These are phyloP conservation scores for Phocides pigmalion DNA, from an alignment of 1,140 invertebrate species.

Conservation along the genomic window DNA sequence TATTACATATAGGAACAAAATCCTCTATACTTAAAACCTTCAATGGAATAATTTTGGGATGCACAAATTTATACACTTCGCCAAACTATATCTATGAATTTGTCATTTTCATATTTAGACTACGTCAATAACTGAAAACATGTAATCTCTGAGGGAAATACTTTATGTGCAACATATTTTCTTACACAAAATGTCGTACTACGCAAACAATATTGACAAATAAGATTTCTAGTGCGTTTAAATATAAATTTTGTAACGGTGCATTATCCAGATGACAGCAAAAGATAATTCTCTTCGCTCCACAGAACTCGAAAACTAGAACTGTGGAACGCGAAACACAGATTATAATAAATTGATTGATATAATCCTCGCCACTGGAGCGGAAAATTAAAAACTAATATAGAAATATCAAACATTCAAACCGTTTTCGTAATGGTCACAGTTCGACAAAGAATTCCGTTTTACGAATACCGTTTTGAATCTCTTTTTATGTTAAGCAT, in stretches of 20 bases:
- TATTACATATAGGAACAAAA: too few species aligned
- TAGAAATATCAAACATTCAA: constrained; percentile 6
- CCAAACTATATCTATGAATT: too few species aligned
- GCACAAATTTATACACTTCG: too few species aligned
- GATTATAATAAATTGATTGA: constrained; percentile 30
- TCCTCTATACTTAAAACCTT: too few species aligned
- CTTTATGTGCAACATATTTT: too few species aligned
- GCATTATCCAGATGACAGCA: constrained; percentile 6
- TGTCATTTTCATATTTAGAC: too few species aligned
- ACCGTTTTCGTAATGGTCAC: constrained; percentile 2
- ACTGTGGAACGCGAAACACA: constrained; percentile 23
- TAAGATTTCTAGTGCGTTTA: not conserved
- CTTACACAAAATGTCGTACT: not conserved
- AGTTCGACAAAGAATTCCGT: not conserved
- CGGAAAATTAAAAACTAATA: constrained; percentile 28
- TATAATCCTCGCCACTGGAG: constrained; percentile 18
- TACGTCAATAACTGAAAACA: too few species aligned
- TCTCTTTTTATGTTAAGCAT: not conserved
- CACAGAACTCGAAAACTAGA: constrained; percentile 20
- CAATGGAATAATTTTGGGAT: too few species aligned
- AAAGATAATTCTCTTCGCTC: constrained; percentile 14
- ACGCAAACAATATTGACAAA: not conserved
- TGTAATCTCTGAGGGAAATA: too few species aligned
- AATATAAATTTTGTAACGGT: constrained; percentile 1
- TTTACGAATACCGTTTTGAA: not conserved